These are phyloP conservation scores for Peromyscus californicus DNA, from an alignment of 2,113 vertebrate genomes.

Conservation along the genomic window DNA sequence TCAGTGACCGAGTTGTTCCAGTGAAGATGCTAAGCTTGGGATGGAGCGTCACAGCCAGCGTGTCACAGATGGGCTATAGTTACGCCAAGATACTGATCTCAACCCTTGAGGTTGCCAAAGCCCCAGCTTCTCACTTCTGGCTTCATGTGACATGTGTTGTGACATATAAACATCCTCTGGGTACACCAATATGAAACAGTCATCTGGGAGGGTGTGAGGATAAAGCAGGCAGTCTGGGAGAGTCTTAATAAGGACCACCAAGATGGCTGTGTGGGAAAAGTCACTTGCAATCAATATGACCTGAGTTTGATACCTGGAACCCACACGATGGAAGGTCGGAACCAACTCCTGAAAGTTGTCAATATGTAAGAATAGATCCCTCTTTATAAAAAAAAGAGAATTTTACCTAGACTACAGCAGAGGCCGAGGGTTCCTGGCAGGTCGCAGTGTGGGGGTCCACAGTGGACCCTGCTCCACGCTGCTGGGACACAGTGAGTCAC, in stretches of 20 bases:
- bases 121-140: background rate
- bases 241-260: background rate
- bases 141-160: background rate
- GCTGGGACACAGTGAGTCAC: background rate
- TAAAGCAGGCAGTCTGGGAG: background rate
- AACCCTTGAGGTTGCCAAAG: background rate
- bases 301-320: background rate
- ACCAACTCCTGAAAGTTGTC: background rate
- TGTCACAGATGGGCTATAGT: background rate
- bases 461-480: background rate
- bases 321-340: background rate
- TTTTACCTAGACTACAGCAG: background rate
- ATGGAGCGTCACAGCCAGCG: background rate
- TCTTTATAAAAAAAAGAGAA: background rate
- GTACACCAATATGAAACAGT: background rate
- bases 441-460: background rate
- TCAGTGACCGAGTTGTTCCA: constrained; percentile 18
- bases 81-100: background rate
- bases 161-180: background rate
- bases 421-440: background rate
- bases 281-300: background rate
- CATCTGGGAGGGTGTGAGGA: background rate
- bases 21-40: background rate
- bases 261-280: background rate
- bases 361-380: background rate